phyloP scores from a whole-genome alignment of 1,140 invertebrate genomes.

The Procambarus virginalis region DNA sequence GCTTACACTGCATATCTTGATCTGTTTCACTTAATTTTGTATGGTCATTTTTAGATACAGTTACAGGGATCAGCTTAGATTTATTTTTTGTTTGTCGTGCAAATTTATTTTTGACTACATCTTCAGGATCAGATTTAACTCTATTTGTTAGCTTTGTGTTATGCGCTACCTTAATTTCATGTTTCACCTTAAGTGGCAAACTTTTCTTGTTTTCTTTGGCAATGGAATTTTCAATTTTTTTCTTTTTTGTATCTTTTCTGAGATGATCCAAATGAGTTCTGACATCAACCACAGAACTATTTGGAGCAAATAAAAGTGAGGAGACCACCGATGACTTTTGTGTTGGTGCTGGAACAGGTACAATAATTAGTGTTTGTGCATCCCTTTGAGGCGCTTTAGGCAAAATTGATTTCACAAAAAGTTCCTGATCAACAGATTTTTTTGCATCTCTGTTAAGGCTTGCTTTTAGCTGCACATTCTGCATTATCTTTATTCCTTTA shows the following conservation, averaged over 20 bases:
- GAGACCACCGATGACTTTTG: background rate
- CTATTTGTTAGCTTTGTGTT: background rate
- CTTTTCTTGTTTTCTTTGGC: background rate
- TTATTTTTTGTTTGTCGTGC: background rate
- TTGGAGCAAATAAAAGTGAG: background rate
- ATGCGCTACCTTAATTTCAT: background rate
- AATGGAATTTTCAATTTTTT: background rate
- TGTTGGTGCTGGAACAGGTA: background rate
- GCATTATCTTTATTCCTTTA: background rate
- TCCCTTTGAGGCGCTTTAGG: constrained; percentile 37
- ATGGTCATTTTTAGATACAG: background rate
- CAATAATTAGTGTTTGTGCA: constrained; percentile 24
- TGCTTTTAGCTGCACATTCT: background rate
- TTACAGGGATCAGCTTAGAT: background rate
- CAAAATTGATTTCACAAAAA: constrained; percentile 9
- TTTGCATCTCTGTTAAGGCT: background rate
- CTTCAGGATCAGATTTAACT: background rate
- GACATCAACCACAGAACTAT: background rate
- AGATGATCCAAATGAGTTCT: background rate
- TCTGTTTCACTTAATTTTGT: background rate
- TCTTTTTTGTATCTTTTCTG: background rate
- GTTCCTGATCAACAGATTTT: background rate
- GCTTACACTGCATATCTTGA: background rate
- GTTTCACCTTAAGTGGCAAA: background rate
- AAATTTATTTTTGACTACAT: background rate